Evolutionary conservation across 2,888 invertebrate genomes (phyloP), one percentile per base, ranked within the genome.

Genomic region (Lottia scabra): DNA sequence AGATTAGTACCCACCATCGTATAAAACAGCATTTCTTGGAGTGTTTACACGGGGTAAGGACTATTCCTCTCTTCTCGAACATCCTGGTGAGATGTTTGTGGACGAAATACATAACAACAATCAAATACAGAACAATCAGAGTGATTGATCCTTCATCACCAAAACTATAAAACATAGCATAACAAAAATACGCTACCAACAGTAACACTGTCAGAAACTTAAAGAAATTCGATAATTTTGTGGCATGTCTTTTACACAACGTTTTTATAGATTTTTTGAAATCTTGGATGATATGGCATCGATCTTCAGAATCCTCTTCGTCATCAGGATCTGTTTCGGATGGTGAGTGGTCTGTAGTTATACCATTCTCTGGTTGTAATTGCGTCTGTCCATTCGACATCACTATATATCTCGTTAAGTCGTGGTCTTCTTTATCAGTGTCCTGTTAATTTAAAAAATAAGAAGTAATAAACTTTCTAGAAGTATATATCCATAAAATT

Each of bases 131-230:
- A 26, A 66, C 66, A 16, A 66, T 6, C 19, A 66, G 66, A 16
- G 15, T 30, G 23, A 19, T 44, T 4, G 66, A 66, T 6, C 44
- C 44, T 45, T 66, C 66, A 43, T 43, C 45, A 5, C 66, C 66
- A 66, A 66, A 66, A 26, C 45, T 15, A 16, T 43, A 45, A 12
- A 44, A 66, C 66, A 66, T 66, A 23, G 66, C 66, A 26, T 66
- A 66, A 43, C 66, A 30, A 66, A 66, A 66, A 43, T 66, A 66
- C 19, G 6, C 26, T 19, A 66, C 16, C 38, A 43, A 66, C 10
- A 66, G 26, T 6, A 44, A 6, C 43, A 66, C 16, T 8, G 45
- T 15, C 15, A 66, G 13, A 12, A 45, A 44, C 19, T 66, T 66
- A 16, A 66, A 26, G 26, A 13, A 64, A 16, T 15, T 27, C 6